Conservation (phyloP, 2,113 vertebrate genomes). For the Ailurus styani region DNA sequence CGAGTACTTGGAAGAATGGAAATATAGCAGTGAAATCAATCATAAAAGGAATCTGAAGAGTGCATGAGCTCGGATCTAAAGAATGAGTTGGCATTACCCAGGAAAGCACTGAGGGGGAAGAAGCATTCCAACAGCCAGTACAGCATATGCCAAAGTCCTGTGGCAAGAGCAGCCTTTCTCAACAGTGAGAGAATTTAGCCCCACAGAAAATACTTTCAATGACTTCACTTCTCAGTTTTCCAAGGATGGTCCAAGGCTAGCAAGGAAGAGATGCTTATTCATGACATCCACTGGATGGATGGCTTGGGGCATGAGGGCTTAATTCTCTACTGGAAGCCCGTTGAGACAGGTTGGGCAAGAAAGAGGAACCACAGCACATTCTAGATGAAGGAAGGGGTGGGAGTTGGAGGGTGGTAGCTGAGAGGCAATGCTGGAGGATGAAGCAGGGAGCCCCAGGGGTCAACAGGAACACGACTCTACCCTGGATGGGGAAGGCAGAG, state of each 20-base stretch:
- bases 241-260: neutral
- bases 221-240: neutral
- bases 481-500: neutral
- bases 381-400: neutral
- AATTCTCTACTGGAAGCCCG: neutral
- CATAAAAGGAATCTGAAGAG: neutral
- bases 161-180: neutral
- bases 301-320: neutral
- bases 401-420: neutral
- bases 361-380: neutral
- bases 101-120: neutral
- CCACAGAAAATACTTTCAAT: neutral
- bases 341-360: neutral
- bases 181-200: neutral
- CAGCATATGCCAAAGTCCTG: neutral
- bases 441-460: neutral
- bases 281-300: neutral
- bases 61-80: neutral
- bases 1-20: neutral
- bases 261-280: neutral
- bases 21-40: neutral
- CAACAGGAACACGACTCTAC: rapidly evolving
- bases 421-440: neutral
- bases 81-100: neutral
- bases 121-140: neutral